Evolutionary conservation across 2,113 vertebrate genomes (phyloP).

Genomic region (Sturnus vulgaris): DNA sequence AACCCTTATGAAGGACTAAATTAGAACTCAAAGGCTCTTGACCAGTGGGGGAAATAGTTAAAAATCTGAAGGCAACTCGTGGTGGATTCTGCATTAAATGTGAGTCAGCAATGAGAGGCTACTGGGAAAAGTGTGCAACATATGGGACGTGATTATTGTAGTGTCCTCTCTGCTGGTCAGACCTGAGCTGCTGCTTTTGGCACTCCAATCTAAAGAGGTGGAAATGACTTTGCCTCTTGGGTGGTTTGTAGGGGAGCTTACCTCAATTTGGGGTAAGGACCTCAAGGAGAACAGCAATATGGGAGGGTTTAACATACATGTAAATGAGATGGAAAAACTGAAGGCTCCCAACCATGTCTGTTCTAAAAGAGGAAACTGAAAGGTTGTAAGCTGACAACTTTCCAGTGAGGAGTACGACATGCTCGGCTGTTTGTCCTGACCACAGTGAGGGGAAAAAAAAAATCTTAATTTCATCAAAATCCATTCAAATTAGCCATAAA

Average conservation of each 20-base stretch:
- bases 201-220: not conserved
- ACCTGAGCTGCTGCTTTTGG: not conserved
- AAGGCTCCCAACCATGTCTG: not conserved
- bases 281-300: not conserved
- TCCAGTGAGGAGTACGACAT: not conserved
- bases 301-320: not conserved
- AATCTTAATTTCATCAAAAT: not conserved
- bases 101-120: not conserved
- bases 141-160: not conserved
- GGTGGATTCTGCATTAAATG: not conserved
- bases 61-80: not conserved
- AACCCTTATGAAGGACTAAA: not conserved
- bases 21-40: not conserved
- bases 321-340: not conserved
- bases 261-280: not conserved
- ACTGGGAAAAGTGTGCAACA: not conserved
- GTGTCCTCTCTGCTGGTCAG: not conserved
- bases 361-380: not conserved
- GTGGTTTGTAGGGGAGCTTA: not conserved
- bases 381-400: not conserved
- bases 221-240: not conserved
- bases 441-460: not conserved
- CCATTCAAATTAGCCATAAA: not conserved
- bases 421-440: not conserved
- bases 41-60: not conserved